These are phyloP conservation scores for Drosophila pseudoananassae DNA, from an alignment of 1,140 invertebrate genomes.

Conservation along the genomic window DNA sequence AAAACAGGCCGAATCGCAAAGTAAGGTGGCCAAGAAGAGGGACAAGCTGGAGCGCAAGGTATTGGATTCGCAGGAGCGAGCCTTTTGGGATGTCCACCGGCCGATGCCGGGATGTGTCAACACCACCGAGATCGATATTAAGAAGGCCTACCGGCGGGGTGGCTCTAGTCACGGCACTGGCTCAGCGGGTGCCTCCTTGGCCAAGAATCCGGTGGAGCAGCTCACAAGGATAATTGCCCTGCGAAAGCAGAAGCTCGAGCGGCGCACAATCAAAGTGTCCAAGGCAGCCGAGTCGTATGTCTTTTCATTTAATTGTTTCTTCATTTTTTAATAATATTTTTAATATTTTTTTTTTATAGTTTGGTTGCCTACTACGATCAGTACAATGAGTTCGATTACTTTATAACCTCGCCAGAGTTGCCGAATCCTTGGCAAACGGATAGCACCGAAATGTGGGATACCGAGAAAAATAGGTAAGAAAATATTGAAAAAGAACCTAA, in stretches of 20 bases:
- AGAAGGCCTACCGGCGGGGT: conserved; percentile 93
- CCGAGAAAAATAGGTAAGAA: conserved; percentile 92
- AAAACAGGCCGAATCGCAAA: conserved; percentile 86
- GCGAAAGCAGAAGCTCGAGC: conserved; percentile 81
- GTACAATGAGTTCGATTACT: conserved; percentile 97
- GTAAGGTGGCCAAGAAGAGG: conserved; percentile 98
- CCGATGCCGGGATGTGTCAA: conserved; percentile 99
- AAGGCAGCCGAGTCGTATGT: conserved; percentile 98
- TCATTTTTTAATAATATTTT: neutral
- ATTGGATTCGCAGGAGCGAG: conserved; percentile 98
- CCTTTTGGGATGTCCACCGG: conserved; percentile 99
- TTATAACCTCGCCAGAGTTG: conserved; percentile 94
- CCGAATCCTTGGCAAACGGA: conserved; percentile 99
- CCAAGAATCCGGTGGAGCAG: conserved; percentile 83
- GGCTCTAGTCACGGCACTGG: conserved; percentile 82
- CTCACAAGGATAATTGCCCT: conserved; percentile 79
- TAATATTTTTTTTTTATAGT: conserved; percentile 84
- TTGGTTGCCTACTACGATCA: conserved; percentile 98
- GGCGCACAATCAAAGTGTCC: conserved; percentile 96
- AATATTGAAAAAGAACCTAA: too few species aligned
- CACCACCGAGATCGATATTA: conserved; percentile 99
- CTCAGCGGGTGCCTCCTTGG: conserved; percentile 76
- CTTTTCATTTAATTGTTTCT: neutral
- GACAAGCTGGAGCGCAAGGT: conserved; percentile 99
- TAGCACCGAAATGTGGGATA: conserved; percentile 98